Evolutionary conservation across 2,888 invertebrate genomes (phyloP).

Genomic region (Xanthia togata): DNA sequence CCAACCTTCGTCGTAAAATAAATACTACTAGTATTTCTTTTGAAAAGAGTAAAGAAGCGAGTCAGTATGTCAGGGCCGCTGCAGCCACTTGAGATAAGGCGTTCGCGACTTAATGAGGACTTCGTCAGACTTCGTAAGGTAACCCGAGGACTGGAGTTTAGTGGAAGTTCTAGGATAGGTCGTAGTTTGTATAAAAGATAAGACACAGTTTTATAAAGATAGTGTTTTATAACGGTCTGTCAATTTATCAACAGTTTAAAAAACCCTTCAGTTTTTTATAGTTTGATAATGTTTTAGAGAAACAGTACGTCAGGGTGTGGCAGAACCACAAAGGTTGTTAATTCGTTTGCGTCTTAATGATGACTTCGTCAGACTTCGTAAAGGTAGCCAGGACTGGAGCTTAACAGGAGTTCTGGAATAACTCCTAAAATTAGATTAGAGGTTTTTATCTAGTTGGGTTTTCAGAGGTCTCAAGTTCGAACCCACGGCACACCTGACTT

Average conservation of each 20-base stretch:
- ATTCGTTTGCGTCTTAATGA: conserved; percentile 75
- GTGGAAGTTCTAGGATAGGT: neutral
- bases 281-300: neutral
- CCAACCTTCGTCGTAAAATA: conserved; percentile 45
- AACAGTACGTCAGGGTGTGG: conserved; percentile 72
- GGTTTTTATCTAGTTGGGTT: neutral
- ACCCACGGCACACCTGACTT: no score
- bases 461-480: no score
- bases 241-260: neutral
- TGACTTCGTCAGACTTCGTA: conserved; percentile 63
- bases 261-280: neutral
- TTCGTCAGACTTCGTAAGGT: conserved; percentile 64
- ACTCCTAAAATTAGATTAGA: conserved; percentile 5
- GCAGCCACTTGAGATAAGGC: conserved; percentile 74
- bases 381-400: conserved; percentile 48
- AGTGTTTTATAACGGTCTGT: conserved; percentile 1
- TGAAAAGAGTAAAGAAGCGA: conserved; percentile 67
- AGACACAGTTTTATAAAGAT: neutral
- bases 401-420: neutral
- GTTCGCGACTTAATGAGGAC: conserved; percentile 77
- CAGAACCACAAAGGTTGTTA: conserved; percentile 72
- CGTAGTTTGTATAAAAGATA: neutral
- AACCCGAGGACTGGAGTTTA: conserved; percentile 46
- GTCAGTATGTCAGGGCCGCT: conserved; percentile 83
- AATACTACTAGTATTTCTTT: conserved; percentile 48